Evolutionary conservation across 2,113 vertebrate species (phyloP).

Genomic region (Pelobates fuscus): DNA sequence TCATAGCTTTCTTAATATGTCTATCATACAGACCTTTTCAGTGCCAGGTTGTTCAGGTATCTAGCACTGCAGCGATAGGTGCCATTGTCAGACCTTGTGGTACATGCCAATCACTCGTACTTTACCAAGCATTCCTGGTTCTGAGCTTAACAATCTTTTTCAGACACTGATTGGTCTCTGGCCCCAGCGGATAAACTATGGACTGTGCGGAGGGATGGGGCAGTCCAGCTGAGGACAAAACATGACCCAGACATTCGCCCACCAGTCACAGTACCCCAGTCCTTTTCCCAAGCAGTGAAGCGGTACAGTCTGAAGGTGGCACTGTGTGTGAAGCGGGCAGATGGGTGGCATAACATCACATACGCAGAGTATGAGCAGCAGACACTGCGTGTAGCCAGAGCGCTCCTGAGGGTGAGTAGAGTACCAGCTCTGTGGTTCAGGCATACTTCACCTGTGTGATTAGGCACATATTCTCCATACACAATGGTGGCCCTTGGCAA

Average conservation of each 20-base stretch:
- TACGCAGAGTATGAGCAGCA: conserved; percentile 69
- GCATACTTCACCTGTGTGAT: background rate
- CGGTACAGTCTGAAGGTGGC: conserved; percentile 59
- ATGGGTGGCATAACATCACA: conserved; percentile 60
- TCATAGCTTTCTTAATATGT: too few relatives aligned
- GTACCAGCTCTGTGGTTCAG: background rate
- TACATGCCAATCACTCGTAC: too few relatives aligned
- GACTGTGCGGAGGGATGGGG: conserved; percentile 56
- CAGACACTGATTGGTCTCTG: conserved; percentile 19
- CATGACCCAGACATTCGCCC: conserved; percentile 60
- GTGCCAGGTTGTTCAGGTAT: too few relatives aligned
- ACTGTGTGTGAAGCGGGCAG: conserved; percentile 59
- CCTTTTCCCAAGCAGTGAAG: conserved; percentile 67
- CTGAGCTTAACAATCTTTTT: too few relatives aligned
- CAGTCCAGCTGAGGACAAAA: conserved; percentile 68
- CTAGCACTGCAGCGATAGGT: too few relatives aligned
- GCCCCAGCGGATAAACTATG: conserved; percentile 65
- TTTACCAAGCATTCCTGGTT: too few relatives aligned
- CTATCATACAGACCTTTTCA: too few relatives aligned
- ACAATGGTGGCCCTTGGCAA: too few relatives aligned
- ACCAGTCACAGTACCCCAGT: conserved; percentile 69
- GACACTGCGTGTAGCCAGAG: conserved; percentile 69
- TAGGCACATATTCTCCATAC: too few relatives aligned
- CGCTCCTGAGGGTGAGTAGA: conserved; percentile 72
- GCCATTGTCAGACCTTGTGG: too few relatives aligned